Base-by-base conservation (phyloP, 2,797 vertebrate genomes). In the Prionace glauca region DNA sequence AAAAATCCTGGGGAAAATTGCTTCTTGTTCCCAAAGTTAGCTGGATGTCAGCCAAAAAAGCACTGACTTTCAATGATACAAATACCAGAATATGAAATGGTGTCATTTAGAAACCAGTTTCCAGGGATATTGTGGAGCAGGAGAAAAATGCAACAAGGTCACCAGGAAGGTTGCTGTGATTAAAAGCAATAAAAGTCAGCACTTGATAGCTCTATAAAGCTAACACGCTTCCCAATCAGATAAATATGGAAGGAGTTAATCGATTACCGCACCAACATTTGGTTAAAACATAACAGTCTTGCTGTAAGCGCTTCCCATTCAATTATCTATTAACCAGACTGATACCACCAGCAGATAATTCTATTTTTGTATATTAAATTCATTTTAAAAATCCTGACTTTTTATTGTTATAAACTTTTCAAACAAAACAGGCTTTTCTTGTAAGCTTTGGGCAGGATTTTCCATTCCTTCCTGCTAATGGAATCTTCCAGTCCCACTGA, bases 81-180 rank as follows among this genome's bases (percentile, higher is more conserved):
- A n/a, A n/a, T 56, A 91, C 56, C 26, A 65, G n/a, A 93, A 93
- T 69, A 69, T 93, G 91, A 93, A 93, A 93, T 22, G 62, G 91
- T 71, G 8, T 71, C 65, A 93, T 93, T 65, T 71, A 26, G n/a
- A 93, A 91, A 45, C 9, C 24, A 45, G 91, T 93, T 93, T 93
- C 65, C 60, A 91, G 32, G 14, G 88, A 65, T 67, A 69, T 93
- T 69, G n/a, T 71, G 9, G 0, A 90, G 56, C 87, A 18, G 60
- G 56, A 67, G 65, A 71, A 93, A 69, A 93, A 69, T 20, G 32
- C 18, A 71, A 41, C 91, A 93, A 69, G n/a, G 65, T 67, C 91
- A 67, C 22, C 8, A 41, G 56, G 91, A 93, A 71, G 62, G 65
- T 93, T 69, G 91, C n/a, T 69, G 29, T 41, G n/a, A 93, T 93